Base-by-base conservation (phyloP, 2,797 vertebrate genomes). In the Characodon lateralis region DNA sequence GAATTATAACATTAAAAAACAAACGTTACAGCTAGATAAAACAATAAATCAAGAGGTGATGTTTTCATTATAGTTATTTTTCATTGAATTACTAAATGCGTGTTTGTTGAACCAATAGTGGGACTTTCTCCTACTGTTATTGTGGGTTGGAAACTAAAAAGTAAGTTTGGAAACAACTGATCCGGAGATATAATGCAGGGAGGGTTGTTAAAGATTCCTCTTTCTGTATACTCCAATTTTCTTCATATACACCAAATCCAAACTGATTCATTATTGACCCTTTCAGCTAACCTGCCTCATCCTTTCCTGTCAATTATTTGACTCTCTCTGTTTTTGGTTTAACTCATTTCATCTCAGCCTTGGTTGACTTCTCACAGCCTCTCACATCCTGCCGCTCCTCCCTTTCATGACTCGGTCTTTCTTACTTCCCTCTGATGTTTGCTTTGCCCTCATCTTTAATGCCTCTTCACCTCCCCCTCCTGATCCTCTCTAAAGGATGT, bases 401-500 rank as follows among this genome's bases (percentile, higher is more conserved):
- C 26, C 39, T 73, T 50, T 77, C 35, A 59, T 39, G 26, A 56
- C 63, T 51, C 48, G 2, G 18, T n/a, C 6, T 35, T 48, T 73
- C 76, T 61, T 77, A 46, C 50, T 77, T 79, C 73, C 55, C 43
- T 76, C 76, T 73, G 66, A 72, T 84, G 81, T 84, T 82, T 85
- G 83, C 83, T 76, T 81, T 83, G n/a, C 39, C 61, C 79, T 85
- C 72, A 68, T 81, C 72, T 26, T 76, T 79, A 72, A 55, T 51
- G 56, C 51, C 31, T 63, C 72, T 16, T 39, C 59, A 78, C 43
- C 50, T 14, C 74, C 78, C 76, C 70, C 76, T 77, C 74, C 73
- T 58, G 72, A 76, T 85, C 76, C 77, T 80, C 71, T 74, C 82
- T 85, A 82, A 83, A 87, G 87, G 92, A 94, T 92, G 91, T 85